These are phyloP conservation scores for Sympetrum striolatum DNA, from an alignment of 2,888 invertebrate genomes.

Conservation along the genomic window DNA sequence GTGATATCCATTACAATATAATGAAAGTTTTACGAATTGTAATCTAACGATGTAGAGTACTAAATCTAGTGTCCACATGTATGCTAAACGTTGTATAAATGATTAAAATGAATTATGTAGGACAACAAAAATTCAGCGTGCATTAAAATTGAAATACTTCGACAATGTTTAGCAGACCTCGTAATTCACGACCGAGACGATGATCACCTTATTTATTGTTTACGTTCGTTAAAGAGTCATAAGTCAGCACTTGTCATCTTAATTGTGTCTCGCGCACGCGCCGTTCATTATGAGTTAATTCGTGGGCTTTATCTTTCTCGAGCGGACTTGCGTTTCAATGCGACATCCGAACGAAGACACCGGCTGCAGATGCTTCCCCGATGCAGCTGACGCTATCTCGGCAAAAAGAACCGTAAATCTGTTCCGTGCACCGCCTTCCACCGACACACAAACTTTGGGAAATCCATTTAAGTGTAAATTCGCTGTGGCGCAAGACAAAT, in stretches of 20 bases:
- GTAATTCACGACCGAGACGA: no score
- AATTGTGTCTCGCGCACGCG: not conserved
- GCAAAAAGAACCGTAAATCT: constrained; percentile 37
- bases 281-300: not conserved
- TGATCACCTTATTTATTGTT: no score
- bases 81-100: no score
- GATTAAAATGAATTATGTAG: no score
- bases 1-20: no score
- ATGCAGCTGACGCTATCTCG: constrained; percentile 28
- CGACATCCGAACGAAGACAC: not conserved
- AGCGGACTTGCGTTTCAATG: constrained; percentile 1
- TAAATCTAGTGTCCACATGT: no score
- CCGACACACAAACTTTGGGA: constrained; percentile 7
- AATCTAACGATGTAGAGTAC: no score
- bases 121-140: no score
- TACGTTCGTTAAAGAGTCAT: no score
- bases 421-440: not conserved
- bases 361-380: not conserved
- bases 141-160: no score
- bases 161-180: no score
- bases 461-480: constrained; percentile 37
- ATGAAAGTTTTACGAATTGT: no score
- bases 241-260: not conserved
- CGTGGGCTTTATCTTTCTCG: not conserved
- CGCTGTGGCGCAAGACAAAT: not conserved